Evolutionary conservation across 1,140 invertebrate genomes (phyloP), one percentile per base, ranked within the genome.

Genomic region (Andrena cerasifolii): DNA sequence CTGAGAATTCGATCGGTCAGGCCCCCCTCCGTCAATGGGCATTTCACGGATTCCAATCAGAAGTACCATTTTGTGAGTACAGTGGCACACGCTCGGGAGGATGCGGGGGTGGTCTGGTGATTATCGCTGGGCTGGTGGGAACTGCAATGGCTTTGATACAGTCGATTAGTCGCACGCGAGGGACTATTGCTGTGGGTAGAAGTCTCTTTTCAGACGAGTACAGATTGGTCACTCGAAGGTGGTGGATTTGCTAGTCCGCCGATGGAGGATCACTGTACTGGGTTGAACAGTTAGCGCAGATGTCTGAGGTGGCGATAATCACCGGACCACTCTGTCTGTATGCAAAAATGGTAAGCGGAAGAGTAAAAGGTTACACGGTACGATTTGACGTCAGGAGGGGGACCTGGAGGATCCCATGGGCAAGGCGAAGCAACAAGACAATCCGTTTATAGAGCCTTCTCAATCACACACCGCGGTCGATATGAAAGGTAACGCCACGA

Each of bases 391-490:
- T 79, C 91, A 96, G 95, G 96, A 96, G 84, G 94, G 95, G 59
- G 96, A 96, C 87, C 94, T 95, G 80, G 96, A 96, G 66, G 96
- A 97, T 89, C 94, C 96, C 89, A 93, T 95, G 83, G 95, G 95
- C 63, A 98, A 98, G 94, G 94, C 96, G 75, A 98, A 98, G 93
- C 95, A 97, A 89, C 94, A 95, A 84, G 97, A 98, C 93, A 98
- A 98, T 95, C 97, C 97, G 84, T 98, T 98, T 92, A 96, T 98
- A 87, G 97, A 98, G 92, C 96, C 95, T 82, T 95, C 95, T 67
- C 97, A 97, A 90, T 96, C 96, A 89, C 96, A 97, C 91, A 96
- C 96, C 53, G 95, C 97, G 79, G 96, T 99, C 43, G 97, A 99
- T 91, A 98, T 98, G 96, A 97, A 97, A 97, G 98, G 98, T 98